phyloP scores from a whole-genome alignment of 2,888 invertebrate species.

The Odontothrips loti region DNA sequence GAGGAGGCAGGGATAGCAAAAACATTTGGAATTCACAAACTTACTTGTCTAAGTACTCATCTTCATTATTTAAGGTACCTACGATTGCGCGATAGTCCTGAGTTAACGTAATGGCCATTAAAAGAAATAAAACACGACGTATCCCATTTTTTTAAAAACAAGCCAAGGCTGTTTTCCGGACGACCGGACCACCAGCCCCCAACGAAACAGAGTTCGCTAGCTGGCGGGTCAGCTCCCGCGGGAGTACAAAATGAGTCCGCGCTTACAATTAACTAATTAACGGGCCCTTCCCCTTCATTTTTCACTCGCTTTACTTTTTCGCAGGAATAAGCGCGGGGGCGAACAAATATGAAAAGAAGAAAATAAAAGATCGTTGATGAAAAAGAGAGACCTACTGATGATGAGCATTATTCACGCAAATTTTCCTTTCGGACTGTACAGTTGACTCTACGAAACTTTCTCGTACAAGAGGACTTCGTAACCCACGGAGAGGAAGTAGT shows the following conservation, averaged over 20 bases:
- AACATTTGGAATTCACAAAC: not conserved
- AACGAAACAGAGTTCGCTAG: not conserved
- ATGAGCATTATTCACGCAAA: no score
- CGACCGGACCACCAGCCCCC: no score
- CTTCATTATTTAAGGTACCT: no score
- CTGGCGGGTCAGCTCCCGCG: not conserved
- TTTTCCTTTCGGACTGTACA: no score
- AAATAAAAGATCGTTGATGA: not conserved
- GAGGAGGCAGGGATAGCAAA: no score
- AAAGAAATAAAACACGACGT: not conserved
- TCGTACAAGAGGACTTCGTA: no score
- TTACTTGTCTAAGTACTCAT: no score
- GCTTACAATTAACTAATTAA: constrained; percentile 6
- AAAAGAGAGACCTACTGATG: no score
- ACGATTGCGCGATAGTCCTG: not conserved
- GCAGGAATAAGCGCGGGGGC: not conserved
- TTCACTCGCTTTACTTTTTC: not conserved
- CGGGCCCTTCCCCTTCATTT: not conserved
- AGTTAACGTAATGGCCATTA: not conserved
- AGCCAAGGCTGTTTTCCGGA: no score
- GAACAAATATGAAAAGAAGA: not conserved
- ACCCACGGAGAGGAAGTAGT: no score
- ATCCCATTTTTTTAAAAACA: not conserved
- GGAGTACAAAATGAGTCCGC: not conserved
- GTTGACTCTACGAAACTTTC: no score